A percentile compares a stretch with the other conserved stretches of the same genome.
Evolutionary conservation across 2,113 vertebrate genomes (phyloP).

Genomic region (Tachycineta bicolor): DNA sequence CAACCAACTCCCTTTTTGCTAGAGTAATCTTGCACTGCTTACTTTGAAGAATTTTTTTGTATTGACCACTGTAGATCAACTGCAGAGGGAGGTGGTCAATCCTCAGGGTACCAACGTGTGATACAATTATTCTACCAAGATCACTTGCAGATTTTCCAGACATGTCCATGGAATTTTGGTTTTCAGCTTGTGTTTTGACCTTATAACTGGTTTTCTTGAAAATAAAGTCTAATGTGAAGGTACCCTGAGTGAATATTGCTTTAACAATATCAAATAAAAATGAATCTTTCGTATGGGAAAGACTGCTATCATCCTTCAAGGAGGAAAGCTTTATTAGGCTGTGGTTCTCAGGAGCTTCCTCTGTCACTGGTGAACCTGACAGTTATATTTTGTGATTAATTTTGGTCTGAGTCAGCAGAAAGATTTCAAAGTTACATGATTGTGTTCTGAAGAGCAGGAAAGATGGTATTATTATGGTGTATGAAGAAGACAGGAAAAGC

Average conservation of each 20-base stretch:
- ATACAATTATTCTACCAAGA: not conserved
- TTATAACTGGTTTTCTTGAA: not conserved
- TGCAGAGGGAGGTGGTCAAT: not conserved
- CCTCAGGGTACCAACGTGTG: not conserved
- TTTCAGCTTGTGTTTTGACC: not conserved
- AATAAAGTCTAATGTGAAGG: not conserved
- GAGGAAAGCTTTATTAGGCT: not conserved
- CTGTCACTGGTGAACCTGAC: not conserved
- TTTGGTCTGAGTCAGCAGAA: conserved; percentile 14
- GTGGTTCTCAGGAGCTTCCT: conserved; percentile 3
- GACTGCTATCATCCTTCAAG: not conserved
- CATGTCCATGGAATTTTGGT: not conserved
- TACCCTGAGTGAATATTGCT: not conserved
- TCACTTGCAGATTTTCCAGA: not conserved
- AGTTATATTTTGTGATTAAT: not conserved
- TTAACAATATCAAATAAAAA: not conserved
- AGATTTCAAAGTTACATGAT: not conserved
- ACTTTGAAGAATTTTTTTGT: not conserved
- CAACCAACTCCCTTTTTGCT: not conserved
- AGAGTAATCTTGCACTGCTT: not conserved
- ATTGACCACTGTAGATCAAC: not conserved
- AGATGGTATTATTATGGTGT: not conserved
- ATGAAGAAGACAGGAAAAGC: not conserved
- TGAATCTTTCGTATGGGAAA: not conserved
- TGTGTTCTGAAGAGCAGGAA: not conserved